Percentiles rank a stretch among this genome's conserved stretches.
phyloP scores from a whole-genome alignment of 1,140 invertebrate species.

The Drosophila novamexicana region DNA sequence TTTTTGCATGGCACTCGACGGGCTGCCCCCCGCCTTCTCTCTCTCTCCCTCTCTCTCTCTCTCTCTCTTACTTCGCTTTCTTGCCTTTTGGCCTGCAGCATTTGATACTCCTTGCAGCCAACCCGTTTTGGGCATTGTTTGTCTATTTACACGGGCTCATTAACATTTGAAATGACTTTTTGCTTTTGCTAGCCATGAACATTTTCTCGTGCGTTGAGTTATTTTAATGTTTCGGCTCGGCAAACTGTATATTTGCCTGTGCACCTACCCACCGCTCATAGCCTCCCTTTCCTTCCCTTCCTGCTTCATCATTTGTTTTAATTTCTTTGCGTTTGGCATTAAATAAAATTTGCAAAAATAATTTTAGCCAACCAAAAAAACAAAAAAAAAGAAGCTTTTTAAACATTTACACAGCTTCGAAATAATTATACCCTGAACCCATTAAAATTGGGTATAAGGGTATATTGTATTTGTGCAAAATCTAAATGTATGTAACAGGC shows the following conservation, averaged over 20 bases:
- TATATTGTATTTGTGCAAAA: too few relatives aligned
- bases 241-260: too few relatives aligned
- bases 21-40: not conserved
- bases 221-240: conserved; percentile 69
- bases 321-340: conserved; percentile 67
- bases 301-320: conserved; percentile 45
- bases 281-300: not conserved
- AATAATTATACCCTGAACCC: not conserved
- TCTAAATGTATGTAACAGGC: too few relatives aligned
- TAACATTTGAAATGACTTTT: conserved; percentile 83
- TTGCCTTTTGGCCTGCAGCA: conserved; percentile 33
- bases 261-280: not conserved
- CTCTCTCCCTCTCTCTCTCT: not conserved
- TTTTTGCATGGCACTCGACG: conserved; percentile 50
- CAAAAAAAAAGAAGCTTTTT: conserved; percentile 57
- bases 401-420: conserved; percentile 49
- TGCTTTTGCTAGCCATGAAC: conserved; percentile 37
- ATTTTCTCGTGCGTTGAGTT: conserved; percentile 58
- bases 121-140: conserved; percentile 70
- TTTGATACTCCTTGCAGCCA: conserved; percentile 31
- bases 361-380: conserved; percentile 62
- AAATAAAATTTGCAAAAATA: conserved; percentile 81
- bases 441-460: too few relatives aligned
- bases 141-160: conserved; percentile 82
- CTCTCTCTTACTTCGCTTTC: not conserved